Evolutionary conservation across 2,113 vertebrate genomes (phyloP), one percentile per base, ranked within the genome.

Genomic region (Hirundichthys speculiger): DNA sequence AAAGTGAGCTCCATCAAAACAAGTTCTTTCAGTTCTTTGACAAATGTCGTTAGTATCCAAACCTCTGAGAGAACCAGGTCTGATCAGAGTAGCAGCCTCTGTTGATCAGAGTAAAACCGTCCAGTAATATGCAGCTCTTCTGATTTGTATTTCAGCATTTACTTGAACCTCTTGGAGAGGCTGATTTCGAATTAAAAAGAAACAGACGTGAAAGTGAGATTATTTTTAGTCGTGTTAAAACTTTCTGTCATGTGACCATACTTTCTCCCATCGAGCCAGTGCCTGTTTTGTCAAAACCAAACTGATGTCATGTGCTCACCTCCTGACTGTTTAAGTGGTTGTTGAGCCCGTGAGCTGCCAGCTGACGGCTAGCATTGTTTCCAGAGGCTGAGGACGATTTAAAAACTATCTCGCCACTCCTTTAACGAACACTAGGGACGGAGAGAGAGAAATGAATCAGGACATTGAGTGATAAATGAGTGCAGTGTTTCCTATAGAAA

Each of bases 281-380:
- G 15, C 47, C 50, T 21, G 45, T 43, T 20, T 24, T 30, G 38
- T 11, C 2, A 45, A 30, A 25, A 38, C 27, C 34, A 50, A 69
- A 56, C 52, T 42, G 66, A 48, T 80, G 64, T 83, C 84, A 86
- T 76, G 59, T 39, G 72, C 64, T 7, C 49, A 74, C 56, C 84
- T 69, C 65, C 75, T 79, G 77, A 86, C 74, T 59, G 68, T 19
- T 71, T 74, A 73, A 73, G 58, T 79, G 46, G 24, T 43, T 59
- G 20, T 68, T 34, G 30, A 9, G 62, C 22, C 22, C 15, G 62
- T 46, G 25, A 27, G 43, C 38, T 73, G 64, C 74, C 46, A 52
- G 69, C 50, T 74, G 66, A 71, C 48, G 57, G 53, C 67, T 67
- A 55, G 14, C 42, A 14, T 48, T 15, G 61, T 55, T 74, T 64